Base-by-base conservation (phyloP, 2,888 invertebrate genomes). In the Crioceris asparagi region DNA sequence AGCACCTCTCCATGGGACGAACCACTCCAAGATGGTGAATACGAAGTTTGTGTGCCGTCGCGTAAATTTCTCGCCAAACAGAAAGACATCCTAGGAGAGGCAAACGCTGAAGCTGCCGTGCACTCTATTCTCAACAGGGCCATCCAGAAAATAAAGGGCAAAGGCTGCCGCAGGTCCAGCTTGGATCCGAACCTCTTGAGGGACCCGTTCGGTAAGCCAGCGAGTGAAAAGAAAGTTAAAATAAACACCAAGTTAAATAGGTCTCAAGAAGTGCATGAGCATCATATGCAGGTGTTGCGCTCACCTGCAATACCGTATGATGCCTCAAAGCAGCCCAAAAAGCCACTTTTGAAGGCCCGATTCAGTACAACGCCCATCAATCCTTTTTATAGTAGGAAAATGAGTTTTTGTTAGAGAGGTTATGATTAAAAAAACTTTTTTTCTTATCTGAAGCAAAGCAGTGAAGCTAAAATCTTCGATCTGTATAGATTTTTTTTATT, bases 241-340 rank as follows among this genome's bases (percentile, higher is more conserved):
- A 83, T 86, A 46, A 72, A 74, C 11, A 65, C 83, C 0, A 76
- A 77, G 46, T 71, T 75, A 43, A 86, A 85, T 54, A 73, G 70
- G 2, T 74, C 75, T 44, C 85, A 86, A 55, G 77, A 77, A 17
- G 72, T 81, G 0, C 68, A 76, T 2, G 85, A 87, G 45, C 86
- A 87, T 49, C 71, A 77, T 12, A 71, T 72, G 19, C 79, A 82
- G 51, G 69, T 88, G 0, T 64, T 70, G 30, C 72, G 72, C 34
- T 83, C 83, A 26, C 87, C 87, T 0, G 76, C 70, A 5, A 74
- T 85, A 44, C 86, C 87, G 0, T 87, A 70, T 46, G 84, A 87
- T 55, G 73, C 82, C 0, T 68, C 68, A 12, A 78, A 72, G 37
- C 72, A 70, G 49, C 88, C 88, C 0, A 56, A 57, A 0, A 80